Conservation (phyloP, 2,797 vertebrate species). For the Acanthurus tractus region DNA sequence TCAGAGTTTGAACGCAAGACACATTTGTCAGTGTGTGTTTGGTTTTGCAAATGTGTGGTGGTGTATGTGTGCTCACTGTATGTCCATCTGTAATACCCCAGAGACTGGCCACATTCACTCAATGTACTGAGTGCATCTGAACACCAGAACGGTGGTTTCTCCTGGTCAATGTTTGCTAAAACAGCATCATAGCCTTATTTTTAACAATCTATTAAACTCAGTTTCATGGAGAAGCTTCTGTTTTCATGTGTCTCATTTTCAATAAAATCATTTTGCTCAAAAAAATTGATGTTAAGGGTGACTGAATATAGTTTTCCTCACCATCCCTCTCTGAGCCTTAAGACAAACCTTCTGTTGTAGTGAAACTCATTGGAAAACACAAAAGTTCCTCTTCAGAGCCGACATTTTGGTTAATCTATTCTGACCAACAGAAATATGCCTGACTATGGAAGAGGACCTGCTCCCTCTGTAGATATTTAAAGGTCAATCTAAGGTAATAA, state of each 20-base stretch:
- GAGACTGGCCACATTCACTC: constrained; percentile 49
- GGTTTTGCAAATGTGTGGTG: constrained; percentile 39
- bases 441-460: no score
- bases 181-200: constrained; percentile 87
- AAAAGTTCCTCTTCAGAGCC: no score
- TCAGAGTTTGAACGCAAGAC: constrained; percentile 35
- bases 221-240: constrained; percentile 77
- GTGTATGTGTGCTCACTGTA: constrained; percentile 50
- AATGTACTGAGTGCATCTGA: constrained; percentile 40
- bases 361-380: no score
- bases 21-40: constrained; percentile 50
- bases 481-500: no score
- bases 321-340: no score
- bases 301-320: not conserved
- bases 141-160: constrained; percentile 61
- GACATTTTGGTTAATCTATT: no score
- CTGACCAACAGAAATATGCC: no score
- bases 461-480: no score
- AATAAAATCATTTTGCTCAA: not conserved
- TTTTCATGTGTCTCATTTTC: constrained; percentile 43
- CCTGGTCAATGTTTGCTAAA: constrained; percentile 79
- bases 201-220: constrained; percentile 87
- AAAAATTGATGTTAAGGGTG: not conserved
- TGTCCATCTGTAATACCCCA: constrained; percentile 48
- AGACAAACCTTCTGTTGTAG: no score